phyloP scores from a whole-genome alignment of 2,113 vertebrate species.

The Strix aluco region DNA sequence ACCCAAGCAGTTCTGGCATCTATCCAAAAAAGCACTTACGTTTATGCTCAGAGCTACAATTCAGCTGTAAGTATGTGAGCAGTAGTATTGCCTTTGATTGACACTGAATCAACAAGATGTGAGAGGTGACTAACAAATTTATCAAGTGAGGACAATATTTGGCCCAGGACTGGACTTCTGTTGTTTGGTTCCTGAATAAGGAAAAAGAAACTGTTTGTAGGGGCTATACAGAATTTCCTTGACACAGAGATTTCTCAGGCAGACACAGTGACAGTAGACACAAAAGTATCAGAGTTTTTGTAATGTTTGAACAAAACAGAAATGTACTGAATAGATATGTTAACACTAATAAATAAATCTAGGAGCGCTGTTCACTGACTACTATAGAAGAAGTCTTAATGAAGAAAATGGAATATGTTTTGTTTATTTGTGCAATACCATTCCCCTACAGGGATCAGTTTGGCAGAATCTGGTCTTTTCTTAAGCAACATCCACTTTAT shows the following conservation, averaged over 20 bases:
- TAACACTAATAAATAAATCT: neutral
- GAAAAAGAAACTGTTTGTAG: neutral
- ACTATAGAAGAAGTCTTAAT: neutral
- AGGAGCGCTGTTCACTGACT: neutral
- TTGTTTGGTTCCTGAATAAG: neutral
- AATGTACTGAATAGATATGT: neutral
- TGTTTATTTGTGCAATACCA: neutral
- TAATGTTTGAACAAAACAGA: neutral
- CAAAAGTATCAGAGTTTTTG: neutral
- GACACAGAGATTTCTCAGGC: neutral
- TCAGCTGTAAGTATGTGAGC: slow-evolving; percentile 18
- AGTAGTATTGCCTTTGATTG: slow-evolving; percentile 41
- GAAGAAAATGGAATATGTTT: neutral
- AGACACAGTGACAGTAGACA: neutral
- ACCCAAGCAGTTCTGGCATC: slow-evolving; percentile 32
- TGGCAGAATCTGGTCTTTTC: neutral
- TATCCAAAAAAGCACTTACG: slow-evolving; percentile 46
- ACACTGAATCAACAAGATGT: slow-evolving; percentile 39
- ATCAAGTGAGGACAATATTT: slow-evolving; percentile 26
- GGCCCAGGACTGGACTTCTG: neutral
- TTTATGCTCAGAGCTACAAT: neutral
- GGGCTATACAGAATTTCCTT: neutral
- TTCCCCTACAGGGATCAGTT: neutral
- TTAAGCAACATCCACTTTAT: neutral
- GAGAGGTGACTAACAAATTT: slow-evolving; percentile 54